These are phyloP conservation scores for Ridgeia piscesae DNA, from an alignment of 1,140 invertebrate genomes.

Conservation along the genomic window DNA sequence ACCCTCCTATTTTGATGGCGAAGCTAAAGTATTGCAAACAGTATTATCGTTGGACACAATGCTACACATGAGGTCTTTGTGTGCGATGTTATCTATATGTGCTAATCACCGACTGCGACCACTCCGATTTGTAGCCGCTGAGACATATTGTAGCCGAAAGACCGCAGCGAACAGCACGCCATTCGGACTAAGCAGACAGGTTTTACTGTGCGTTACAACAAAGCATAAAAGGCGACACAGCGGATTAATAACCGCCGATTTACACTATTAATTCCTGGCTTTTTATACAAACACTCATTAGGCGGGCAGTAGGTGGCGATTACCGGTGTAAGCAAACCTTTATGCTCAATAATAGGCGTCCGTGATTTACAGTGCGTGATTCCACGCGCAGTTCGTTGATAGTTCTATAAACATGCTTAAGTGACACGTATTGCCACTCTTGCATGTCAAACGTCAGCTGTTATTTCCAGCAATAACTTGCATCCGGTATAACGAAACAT, in stretches of 20 bases:
- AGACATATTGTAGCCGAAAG: background rate
- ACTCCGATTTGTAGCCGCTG: background rate
- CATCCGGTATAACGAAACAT: background rate
- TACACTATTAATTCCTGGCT: background rate
- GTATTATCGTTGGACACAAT: background rate
- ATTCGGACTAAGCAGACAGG: background rate
- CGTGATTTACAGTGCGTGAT: background rate
- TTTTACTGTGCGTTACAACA: background rate
- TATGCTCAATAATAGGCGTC: background rate
- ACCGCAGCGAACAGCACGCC: background rate
- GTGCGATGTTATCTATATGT: background rate
- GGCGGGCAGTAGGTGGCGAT: background rate
- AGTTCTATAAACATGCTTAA: background rate
- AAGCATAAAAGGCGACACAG: background rate
- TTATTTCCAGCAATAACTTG: background rate
- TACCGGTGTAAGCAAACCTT: background rate
- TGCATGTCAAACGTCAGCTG: background rate
- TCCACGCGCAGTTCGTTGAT: background rate
- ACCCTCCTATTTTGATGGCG: background rate
- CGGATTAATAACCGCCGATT: background rate
- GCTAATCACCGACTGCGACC: background rate
- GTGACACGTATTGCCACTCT: background rate
- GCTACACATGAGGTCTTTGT: background rate
- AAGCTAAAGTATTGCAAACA: background rate
- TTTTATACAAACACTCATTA: background rate